phyloP scores from a whole-genome alignment of 2,797 vertebrate species.

The Thunnus albacares region DNA sequence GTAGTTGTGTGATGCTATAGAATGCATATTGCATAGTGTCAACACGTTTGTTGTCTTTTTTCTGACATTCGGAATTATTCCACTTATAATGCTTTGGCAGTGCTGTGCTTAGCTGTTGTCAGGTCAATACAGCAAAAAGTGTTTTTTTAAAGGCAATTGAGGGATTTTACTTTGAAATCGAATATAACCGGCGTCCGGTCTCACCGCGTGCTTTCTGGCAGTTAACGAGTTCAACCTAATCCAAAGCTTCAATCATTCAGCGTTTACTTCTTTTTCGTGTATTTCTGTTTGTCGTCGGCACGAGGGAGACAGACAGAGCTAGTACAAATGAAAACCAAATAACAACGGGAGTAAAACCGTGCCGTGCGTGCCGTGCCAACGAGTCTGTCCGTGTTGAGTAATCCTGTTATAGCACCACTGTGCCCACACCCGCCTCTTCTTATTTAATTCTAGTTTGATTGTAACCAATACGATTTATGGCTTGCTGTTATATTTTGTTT shows the following conservation, averaged over 20 bases:
- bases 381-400: conserved; percentile 18
- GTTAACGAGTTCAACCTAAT: neutral
- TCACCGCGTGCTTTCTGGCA: neutral
- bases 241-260: too few relatives aligned
- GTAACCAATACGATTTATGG: too few relatives aligned
- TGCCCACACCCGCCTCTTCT: neutral
- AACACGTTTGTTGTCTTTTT: neutral
- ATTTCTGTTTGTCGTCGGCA: neutral
- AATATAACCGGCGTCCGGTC: neutral
- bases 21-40: neutral
- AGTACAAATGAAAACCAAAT: neutral
- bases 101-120: too few relatives aligned
- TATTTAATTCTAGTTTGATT: neutral
- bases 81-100: neutral
- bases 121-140: neutral
- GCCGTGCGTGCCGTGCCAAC: neutral
- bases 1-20: neutral
- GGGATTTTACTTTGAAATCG: conserved; percentile 56
- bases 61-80: neutral
- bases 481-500: too few relatives aligned
- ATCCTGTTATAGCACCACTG: neutral
- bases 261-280: neutral
- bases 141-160: neutral
- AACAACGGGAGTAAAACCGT: fast-evolving
- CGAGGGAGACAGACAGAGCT: neutral